Conservation (phyloP, 2,113 vertebrate genomes). For the Dromaius novaehollandiae region DNA sequence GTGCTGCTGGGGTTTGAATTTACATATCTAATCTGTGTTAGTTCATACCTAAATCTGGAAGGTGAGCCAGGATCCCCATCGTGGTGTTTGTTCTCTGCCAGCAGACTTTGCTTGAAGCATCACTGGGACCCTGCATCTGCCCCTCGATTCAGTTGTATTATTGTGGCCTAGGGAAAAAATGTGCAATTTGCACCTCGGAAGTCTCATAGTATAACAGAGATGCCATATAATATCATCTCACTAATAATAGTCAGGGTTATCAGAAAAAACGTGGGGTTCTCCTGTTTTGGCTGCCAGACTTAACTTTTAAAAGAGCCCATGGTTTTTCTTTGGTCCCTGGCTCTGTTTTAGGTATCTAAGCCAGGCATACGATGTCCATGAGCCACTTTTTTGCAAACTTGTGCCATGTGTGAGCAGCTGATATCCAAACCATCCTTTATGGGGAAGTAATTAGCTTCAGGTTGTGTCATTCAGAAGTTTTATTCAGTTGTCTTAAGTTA, state of each 20-base stretch:
- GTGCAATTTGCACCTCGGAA: background rate
- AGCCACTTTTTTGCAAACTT: background rate
- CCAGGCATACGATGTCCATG: background rate
- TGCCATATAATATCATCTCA: background rate
- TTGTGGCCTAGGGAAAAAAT: background rate
- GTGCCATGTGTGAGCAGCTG: background rate
- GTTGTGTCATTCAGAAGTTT: background rate
- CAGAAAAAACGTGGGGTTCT: background rate
- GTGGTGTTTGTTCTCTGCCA: background rate
- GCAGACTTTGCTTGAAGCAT: background rate
- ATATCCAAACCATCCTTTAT: background rate
- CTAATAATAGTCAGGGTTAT: background rate
- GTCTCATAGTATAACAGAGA: background rate
- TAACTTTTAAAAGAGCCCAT: background rate
- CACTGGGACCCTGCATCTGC: background rate
- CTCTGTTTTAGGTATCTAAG: background rate
- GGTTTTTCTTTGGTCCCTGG: background rate
- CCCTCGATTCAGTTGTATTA: background rate
- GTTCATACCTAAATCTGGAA: background rate
- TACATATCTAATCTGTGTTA: background rate
- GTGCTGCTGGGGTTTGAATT: background rate
- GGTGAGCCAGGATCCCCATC: background rate
- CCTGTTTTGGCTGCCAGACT: background rate
- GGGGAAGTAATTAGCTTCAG: conserved; percentile 2
- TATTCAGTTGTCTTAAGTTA: background rate